A percentile compares a stretch with the other conserved stretches of the same genome.
Conservation (phyloP, 2,797 vertebrate genomes). For the Labeo calbasu region DNA sequence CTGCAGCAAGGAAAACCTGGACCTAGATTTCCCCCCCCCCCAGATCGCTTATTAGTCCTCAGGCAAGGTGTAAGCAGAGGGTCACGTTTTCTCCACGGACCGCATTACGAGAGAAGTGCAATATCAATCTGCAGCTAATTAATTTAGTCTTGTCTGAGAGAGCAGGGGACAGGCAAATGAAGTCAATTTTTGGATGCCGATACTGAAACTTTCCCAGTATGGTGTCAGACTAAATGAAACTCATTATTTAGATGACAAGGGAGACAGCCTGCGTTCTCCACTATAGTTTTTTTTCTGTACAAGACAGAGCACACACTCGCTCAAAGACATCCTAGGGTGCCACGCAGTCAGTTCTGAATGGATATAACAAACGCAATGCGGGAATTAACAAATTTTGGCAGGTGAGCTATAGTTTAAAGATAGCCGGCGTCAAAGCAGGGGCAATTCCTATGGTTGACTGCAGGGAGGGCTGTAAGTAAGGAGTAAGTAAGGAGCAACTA, state of each 20-base stretch:
- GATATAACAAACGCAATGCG: not conserved
- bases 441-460: not conserved
- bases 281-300: not conserved
- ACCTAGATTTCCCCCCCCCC: not conserved
- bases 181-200: slow-evolving; percentile 36
- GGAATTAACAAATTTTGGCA: not conserved
- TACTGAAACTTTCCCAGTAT: slow-evolving; percentile 12
- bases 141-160: slow-evolving; percentile 46
- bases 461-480: not conserved
- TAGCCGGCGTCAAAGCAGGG: not conserved
- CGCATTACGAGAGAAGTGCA: slow-evolving; percentile 4
- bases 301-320: not conserved
- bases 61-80: slow-evolving; percentile 17
- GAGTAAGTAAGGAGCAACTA: not conserved
- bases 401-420: not conserved
- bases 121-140: slow-evolving; percentile 53
- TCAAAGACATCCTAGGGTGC: slow-evolving; percentile 5
- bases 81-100: slow-evolving; percentile 19
- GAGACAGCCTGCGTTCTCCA: not conserved
- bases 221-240: slow-evolving; percentile 38
- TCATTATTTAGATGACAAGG: slow-evolving; percentile 51
- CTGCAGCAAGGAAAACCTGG: not conserved
- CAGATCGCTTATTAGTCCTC: slow-evolving; percentile 10
- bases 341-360: not conserved
- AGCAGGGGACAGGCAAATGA: slow-evolving; percentile 40